phyloP scores from a whole-genome alignment of 2,888 invertebrate genomes.

The Agonopterix subpropinquella region DNA sequence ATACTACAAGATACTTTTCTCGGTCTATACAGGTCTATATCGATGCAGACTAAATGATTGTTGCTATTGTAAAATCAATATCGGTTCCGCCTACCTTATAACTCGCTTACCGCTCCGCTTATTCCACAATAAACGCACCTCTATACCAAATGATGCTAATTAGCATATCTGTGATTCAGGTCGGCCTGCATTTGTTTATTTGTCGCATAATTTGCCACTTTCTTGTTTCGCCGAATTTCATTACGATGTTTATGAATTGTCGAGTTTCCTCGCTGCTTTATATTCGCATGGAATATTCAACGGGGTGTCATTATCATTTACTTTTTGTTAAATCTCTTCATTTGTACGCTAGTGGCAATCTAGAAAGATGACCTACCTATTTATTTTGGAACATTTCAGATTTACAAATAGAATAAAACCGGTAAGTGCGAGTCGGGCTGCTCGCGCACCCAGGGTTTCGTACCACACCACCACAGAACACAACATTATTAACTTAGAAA shows the following conservation, averaged over 20 bases:
- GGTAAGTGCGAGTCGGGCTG: too few species aligned
- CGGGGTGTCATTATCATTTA: constrained; percentile 13
- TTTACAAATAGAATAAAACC: too few species aligned
- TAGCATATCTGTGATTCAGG: constrained; percentile 47
- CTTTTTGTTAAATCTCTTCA: background rate
- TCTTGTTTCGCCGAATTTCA: constrained; percentile 29
- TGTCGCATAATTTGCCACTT: constrained; percentile 35
- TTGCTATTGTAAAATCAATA: too few species aligned
- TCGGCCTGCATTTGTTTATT: constrained; percentile 33
- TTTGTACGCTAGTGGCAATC: too few species aligned
- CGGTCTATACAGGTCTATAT: too few species aligned
- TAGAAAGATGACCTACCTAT: background rate
- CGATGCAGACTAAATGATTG: too few species aligned
- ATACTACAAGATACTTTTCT: too few species aligned
- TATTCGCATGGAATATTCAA: constrained; percentile 15
- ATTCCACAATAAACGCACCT: background rate
- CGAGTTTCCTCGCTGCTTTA: constrained; percentile 8
- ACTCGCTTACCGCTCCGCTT: too few species aligned
- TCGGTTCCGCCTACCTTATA: too few species aligned
- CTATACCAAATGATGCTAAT: constrained; percentile 36
- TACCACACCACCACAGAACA: too few species aligned
- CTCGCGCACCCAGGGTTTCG: too few species aligned
- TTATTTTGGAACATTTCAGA: background rate
- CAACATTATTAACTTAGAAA: too few species aligned
- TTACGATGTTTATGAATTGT: constrained; percentile 24